Evolutionary conservation across 1,140 invertebrate species (phyloP).

Genomic region (Hylaeus volcanicus): DNA sequence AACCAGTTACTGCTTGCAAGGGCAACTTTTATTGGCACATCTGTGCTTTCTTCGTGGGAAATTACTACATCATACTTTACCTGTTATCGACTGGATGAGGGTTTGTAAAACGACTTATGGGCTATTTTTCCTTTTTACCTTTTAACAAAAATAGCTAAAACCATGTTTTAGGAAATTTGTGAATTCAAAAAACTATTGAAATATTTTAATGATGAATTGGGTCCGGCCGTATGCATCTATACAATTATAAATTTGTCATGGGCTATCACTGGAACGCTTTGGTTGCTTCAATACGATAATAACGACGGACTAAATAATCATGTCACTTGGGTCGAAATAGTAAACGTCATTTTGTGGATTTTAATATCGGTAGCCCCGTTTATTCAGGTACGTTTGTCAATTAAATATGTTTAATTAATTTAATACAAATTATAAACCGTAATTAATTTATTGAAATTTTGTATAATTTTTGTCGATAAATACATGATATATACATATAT

Average conservation of each 20-base stretch:
- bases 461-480: too few species aligned
- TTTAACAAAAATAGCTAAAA: background rate
- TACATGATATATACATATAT: too few species aligned
- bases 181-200: conserved; percentile 88
- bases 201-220: conserved; percentile 87
- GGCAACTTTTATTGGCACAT: conserved; percentile 87
- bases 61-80: conserved; percentile 85
- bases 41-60: conserved; percentile 86
- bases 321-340: conserved; percentile 82
- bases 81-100: conserved; percentile 88
- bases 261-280: conserved; percentile 85
- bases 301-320: conserved; percentile 81
- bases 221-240: conserved; percentile 87
- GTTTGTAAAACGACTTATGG: conserved; percentile 75
- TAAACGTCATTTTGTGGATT: conserved; percentile 86
- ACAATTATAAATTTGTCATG: conserved; percentile 88
- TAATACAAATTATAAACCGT: too few species aligned
- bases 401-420: background rate
- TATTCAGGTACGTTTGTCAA: conserved; percentile 81
- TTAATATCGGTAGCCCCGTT: conserved; percentile 86
- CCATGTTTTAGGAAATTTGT: conserved; percentile 83
- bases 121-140: background rate
- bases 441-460: too few species aligned
- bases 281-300: conserved; percentile 83
- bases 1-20: conserved; percentile 89